Conservation (phyloP, 2,888 invertebrate species). For the Chaetoderma sp. region DNA sequence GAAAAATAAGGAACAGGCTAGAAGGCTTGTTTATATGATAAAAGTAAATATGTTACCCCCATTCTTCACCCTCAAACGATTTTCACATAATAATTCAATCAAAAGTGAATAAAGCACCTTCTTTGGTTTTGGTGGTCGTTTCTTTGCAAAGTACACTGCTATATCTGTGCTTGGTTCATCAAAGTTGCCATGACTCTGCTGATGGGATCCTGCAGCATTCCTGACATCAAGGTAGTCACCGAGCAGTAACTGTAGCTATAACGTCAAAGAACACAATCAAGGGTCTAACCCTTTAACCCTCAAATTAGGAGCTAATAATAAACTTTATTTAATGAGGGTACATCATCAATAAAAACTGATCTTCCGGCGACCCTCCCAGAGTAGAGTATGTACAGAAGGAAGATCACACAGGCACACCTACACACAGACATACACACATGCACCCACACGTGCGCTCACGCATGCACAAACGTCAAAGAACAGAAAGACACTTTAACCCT, state of each 20-base stretch:
- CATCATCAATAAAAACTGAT: too few species aligned
- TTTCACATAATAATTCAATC: not conserved
- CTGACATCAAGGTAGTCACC: conserved; percentile 90
- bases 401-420: too few species aligned
- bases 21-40: too few species aligned
- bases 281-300: not conserved
- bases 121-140: conserved; percentile 66
- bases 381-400: too few species aligned
- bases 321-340: not conserved
- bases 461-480: too few species aligned
- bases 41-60: too few species aligned
- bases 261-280: conserved; percentile 22
- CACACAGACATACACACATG: too few species aligned
- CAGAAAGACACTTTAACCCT: too few species aligned
- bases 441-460: too few species aligned
- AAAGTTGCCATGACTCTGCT: conserved; percentile 71
- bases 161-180: conserved; percentile 69
- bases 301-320: not conserved
- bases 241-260: conserved; percentile 84
- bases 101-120: conserved; percentile 49
- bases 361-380: not conserved
- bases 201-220: conserved; percentile 78
- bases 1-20: too few species aligned
- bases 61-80: not conserved
- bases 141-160: conserved; percentile 70